Conservation (phyloP, 2,888 invertebrate genomes). For the Tineola bisselliella region DNA sequence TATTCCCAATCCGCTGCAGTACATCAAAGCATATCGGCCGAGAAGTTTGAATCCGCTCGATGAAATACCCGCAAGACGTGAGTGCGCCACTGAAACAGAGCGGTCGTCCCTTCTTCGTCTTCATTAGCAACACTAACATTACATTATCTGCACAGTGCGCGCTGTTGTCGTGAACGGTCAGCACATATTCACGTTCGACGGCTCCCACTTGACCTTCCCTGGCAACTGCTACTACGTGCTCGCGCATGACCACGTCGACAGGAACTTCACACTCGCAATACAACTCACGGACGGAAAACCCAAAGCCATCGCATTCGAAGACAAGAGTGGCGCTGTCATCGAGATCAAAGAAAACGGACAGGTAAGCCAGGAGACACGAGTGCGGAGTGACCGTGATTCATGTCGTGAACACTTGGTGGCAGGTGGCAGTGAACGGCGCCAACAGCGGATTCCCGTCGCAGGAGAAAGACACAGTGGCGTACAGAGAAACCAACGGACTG, state of each 20-base stretch:
- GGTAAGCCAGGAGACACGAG: too few relatives aligned
- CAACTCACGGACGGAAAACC: constrained; percentile 76
- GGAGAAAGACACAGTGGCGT: constrained; percentile 70
- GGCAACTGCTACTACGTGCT: constrained; percentile 87
- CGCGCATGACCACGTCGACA: constrained; percentile 83
- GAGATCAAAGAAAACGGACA: constrained; percentile 73
- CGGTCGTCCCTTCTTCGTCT: too few relatives aligned
- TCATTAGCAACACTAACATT: not conserved
- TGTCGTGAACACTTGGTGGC: too few relatives aligned
- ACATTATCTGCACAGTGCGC: constrained; percentile 48
- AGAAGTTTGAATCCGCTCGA: constrained; percentile 61
- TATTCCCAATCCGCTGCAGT: constrained; percentile 58
- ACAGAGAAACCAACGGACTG: constrained; percentile 64
- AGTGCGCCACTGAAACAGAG: too few relatives aligned
- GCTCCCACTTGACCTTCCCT: constrained; percentile 79
- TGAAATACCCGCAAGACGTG: constrained; percentile 72
- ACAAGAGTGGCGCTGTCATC: constrained; percentile 71
- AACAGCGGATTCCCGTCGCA: constrained; percentile 75
- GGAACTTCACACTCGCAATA: constrained; percentile 84
- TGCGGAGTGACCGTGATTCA: too few relatives aligned
- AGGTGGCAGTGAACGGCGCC: constrained; percentile 73
- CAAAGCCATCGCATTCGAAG: constrained; percentile 74
- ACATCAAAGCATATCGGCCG: constrained; percentile 68
- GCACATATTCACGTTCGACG: constrained; percentile 90
- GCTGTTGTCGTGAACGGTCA: constrained; percentile 82